Evolutionary conservation across 2,888 invertebrate species (phyloP), one percentile per base, ranked within the genome.

Genomic region (Carpatolechia fugitivella): DNA sequence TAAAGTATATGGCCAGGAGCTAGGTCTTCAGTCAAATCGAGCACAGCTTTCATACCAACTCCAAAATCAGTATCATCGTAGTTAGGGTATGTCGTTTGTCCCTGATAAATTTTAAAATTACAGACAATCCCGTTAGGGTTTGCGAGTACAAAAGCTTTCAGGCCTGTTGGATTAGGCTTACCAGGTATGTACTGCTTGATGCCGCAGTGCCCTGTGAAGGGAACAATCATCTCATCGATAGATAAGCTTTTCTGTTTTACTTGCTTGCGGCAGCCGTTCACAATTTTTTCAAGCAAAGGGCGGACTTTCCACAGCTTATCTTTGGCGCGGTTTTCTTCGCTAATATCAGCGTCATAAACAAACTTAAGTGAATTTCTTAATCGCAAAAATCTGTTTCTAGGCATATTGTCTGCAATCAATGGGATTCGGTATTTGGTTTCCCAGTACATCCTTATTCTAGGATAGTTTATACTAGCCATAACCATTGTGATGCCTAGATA

Each of bases 101-200:
- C 61, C 52, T 64, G 55, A 40, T 64, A 62, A 6, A 64, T 40
- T 18, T 55, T 10, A 11, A 60, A 55, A 50, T 62, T 56, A 13
- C 54, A 58, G 7, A 63, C 57, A 20, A 56, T 20, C 7, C 61
- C 59, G 24, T 60, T n/a, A n/a, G n/a, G n/a, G 5, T 56, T 57
- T 4, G 65, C 61, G 18, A 60, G 52, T n/a, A 65, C 60, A 52
- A 65, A 65, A 7, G 52, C 58, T 56, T 63, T 63, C 6, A 65
- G 35, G 1, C 62, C 62, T 11, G 36, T 40, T 10, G 62, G 30
- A n/a, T 65, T 59, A 2, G 57, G 60, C 40, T 64, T 64, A 2
- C 52, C 54, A 3, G 64, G 59, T 29, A 55, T 52, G 52, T 59
- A 59, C 49, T 62, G 62, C 24, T 52, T 52, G 7, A 60, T 53